Evolutionary conservation across 2,113 vertebrate genomes (phyloP), one percentile per base, ranked within the genome.

Genomic region (Electrona antarctica): DNA sequence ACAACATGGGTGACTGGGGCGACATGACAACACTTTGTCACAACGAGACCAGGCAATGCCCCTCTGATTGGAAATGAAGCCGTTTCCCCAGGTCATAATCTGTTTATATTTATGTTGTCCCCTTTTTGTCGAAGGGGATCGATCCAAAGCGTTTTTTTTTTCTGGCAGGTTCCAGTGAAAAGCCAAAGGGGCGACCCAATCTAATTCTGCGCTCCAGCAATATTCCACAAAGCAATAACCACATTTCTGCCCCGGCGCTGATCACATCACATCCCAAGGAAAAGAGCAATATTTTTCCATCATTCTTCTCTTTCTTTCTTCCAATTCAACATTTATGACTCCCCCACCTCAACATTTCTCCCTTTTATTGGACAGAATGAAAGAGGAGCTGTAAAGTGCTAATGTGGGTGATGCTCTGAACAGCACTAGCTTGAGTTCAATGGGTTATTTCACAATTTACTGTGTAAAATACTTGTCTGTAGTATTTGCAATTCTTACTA

Each of bases 151-250:
- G 71, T 41, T 51, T 59, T 74, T 67, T 74, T 85, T 87, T 79
- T 89, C 86, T 80, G 51, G 67, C 66, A 64, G 59, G 69, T 69
- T 48, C 59, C 10, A 41, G 63, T 69, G 64, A 78, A 41, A 73
- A 76, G 79, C 78, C 76, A 70, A 83, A 60, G 77, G 74, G 86
- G 74, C 59, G 84, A 70, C 71, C 75, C 78, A 87, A 92, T 92
- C 88, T 85, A 90, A 92, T 92, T 89, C 87, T 78, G 74, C 56
- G 64, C 81, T 77, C 82, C 85, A 71, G 86, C 85, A 89, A 89
- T 93, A 89, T 90, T 86, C 90, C 84, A 87, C 88, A 85, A 90
- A 90, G 87, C 90, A 90, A 91, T 91, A 91, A 84, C 59, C 52
- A 60, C 83, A 77, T 79, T 79, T 67, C 70, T 60, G 49, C 55